Evolutionary conservation across 2,113 vertebrate species (phyloP), one percentile per base, ranked within the genome.

Genomic region (Papio anubis): DNA sequence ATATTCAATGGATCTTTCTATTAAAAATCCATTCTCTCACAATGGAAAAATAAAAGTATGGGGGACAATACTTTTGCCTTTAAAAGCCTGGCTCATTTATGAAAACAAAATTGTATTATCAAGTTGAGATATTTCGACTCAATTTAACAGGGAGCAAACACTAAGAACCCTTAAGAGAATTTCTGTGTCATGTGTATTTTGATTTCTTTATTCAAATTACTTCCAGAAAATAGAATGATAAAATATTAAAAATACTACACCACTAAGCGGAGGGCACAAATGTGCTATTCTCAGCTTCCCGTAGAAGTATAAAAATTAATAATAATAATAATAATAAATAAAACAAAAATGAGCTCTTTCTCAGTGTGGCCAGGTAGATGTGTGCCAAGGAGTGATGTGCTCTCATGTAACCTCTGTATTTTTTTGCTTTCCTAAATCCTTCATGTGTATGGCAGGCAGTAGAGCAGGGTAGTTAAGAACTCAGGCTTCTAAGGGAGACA

Each of bases 161-260:
- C 30, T 48, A 59, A 82, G 18, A 94, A 75, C 16, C 3, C n/a
- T 45, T 70, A 61, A 76, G 43, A 95, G 40, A 93, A 78, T 6
- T 78, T 83, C 66, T 66, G 4, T 87, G 27, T 13, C 50, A 55
- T 66, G 25, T 3, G 3, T 90, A 73, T 23, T 95, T 94, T 86
- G 52, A 76, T 68, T 40, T 25, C 89, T 94, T 85, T 35, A 85
- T n/a, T 91, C 59, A 89, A 72, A 78, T 66, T 66, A 64, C 16
- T 73, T 79, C 45, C 17, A 86, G 30, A 88, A 68, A 85, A 72
- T 61, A 89, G 9, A 5, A 32, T 92, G 38, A 86, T 72, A 89
- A 89, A 82, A 89, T 88, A 82, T 48, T 85, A 59, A 78, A 25
- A 94, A 52, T 61, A 73, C 3, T 45, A 88, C 5, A 43, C 73